These are phyloP conservation scores for Drosophila virilis DNA, from an alignment of 1,140 invertebrate species.

Conservation along the genomic window DNA sequence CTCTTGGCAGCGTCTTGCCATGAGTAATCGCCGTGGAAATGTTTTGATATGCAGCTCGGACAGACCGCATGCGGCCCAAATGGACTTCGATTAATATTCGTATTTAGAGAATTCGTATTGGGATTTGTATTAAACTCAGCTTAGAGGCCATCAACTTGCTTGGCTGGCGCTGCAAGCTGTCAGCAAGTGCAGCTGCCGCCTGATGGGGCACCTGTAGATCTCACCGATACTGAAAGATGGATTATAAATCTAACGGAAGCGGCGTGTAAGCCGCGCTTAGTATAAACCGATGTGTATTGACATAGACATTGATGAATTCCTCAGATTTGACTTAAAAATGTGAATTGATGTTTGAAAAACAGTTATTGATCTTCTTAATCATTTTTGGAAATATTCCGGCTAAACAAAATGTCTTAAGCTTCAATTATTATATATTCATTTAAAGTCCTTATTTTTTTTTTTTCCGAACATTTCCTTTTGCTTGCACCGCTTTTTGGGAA, in stretches of 20 bases:
- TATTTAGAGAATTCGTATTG: conserved; percentile 29
- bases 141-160: conserved; percentile 48
- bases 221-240: conserved; percentile 18
- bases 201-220: conserved; percentile 17
- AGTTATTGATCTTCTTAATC: neutral
- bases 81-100: conserved; percentile 15
- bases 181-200: conserved; percentile 49
- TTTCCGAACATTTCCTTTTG: too few relatives aligned
- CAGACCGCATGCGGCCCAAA: conserved; percentile 37
- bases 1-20: conserved; percentile 14
- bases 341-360: neutral
- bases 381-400: neutral
- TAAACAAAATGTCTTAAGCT: too few relatives aligned
- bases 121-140: conserved; percentile 57
- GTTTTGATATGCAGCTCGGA: conserved; percentile 10
- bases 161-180: conserved; percentile 50
- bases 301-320: neutral
- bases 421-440: too few relatives aligned
- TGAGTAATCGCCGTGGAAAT: conserved; percentile 48
- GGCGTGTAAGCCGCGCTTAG: conserved; percentile 40
- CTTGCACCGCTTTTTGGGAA: too few relatives aligned
- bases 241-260: conserved; percentile 44
- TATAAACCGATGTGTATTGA: neutral
- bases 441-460: too few relatives aligned
- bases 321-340: neutral